Evolutionary conservation across 2,113 vertebrate genomes (phyloP).

Genomic region (Macrotis lagotis): DNA sequence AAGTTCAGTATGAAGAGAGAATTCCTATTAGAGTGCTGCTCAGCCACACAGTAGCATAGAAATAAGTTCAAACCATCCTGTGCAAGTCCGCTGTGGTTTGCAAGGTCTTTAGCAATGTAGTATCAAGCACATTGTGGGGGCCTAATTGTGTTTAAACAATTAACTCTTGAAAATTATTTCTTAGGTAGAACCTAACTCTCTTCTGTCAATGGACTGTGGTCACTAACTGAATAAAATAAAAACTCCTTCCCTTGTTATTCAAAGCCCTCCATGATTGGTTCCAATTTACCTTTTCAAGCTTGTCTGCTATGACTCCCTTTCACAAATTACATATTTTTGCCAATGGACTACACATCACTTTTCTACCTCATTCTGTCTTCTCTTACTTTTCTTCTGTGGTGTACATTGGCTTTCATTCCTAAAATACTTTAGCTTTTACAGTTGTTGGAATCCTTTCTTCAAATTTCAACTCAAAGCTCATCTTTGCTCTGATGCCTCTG

Average conservation of each 20-base stretch:
- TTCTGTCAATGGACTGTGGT: rapidly evolving
- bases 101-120: rapidly evolving
- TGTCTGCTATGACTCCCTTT: neutral
- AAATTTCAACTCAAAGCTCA: neutral
- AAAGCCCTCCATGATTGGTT: neutral
- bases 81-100: neutral
- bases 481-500: neutral
- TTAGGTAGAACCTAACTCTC: rapidly evolving
- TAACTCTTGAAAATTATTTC: neutral
- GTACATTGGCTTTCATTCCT: neutral
- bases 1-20: constrained; percentile 55
- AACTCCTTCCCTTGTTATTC: neutral
- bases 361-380: neutral
- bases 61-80: neutral
- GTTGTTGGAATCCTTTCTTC: neutral
- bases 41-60: rapidly evolving
- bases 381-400: neutral
- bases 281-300: neutral
- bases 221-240: neutral
- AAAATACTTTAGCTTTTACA: neutral
- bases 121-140: rapidly evolving
- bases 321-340: neutral
- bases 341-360: neutral
- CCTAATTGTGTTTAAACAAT: rapidly evolving
- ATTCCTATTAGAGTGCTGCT: neutral